Percentiles rank a stretch among this genome's conserved stretches.
Evolutionary conservation across 2,797 vertebrate species (phyloP).

Genomic region (Steatocranus sp.): DNA sequence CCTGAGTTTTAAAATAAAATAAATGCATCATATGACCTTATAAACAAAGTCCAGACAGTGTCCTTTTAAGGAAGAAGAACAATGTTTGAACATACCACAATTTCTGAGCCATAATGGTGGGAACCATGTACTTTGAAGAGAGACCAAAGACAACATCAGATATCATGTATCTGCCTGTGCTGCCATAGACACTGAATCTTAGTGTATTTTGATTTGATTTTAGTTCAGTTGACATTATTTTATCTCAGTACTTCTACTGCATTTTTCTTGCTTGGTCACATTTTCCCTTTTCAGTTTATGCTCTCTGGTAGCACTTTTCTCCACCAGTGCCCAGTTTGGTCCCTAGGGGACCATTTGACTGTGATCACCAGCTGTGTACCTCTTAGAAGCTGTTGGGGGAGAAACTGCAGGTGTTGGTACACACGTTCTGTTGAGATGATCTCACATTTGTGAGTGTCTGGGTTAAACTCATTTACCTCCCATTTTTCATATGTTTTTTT

Average conservation of each 20-base stretch:
- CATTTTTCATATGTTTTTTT: neutral
- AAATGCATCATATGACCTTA: slow-evolving; percentile 39
- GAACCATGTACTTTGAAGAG: slow-evolving; percentile 26
- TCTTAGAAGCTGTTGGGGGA: neutral
- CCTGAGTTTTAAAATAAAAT: slow-evolving; percentile 40
- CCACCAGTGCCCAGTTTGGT: neutral
- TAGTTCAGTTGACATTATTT: neutral
- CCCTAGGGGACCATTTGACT: neutral
- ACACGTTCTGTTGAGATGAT: neutral
- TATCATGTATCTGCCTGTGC: slow-evolving; percentile 7
- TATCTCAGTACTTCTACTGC: neutral
- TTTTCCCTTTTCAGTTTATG: neutral
- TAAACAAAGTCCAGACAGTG: slow-evolving; percentile 22
- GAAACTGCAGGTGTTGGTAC: slow-evolving; percentile 4
- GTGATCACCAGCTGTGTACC: slow-evolving; percentile 29
- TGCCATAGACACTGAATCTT: neutral
- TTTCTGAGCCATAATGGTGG: slow-evolving; percentile 33
- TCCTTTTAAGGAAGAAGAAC: slow-evolving; percentile 50
- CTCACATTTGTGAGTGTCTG: neutral
- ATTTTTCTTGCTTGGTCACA: neutral
- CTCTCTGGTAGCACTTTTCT: neutral
- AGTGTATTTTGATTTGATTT: neutral
- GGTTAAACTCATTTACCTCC: neutral
- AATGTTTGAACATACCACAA: slow-evolving; percentile 30
- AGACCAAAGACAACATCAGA: slow-evolving; percentile 19